These are phyloP conservation scores for fruit fly (Drosophila melanogaster) DNA, from an alignment of 1,140 invertebrate species.

Conservation along the genomic window DNA sequence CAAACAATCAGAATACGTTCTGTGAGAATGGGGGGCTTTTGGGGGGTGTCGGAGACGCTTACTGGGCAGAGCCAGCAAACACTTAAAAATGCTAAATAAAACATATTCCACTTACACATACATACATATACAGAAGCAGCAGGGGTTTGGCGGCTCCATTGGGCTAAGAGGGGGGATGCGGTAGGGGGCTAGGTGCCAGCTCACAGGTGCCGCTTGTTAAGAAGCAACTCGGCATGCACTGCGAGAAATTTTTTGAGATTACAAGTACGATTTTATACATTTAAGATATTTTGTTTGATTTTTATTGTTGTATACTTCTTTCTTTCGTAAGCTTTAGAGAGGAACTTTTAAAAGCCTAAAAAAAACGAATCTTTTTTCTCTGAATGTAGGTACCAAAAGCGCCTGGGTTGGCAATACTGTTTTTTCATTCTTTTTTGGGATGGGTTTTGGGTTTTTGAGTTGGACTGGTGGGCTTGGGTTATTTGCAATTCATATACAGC, in stretches of 20 bases:
- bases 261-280: neutral
- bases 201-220: constrained; percentile 81
- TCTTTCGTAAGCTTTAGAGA: too few relatives aligned
- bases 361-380: neutral
- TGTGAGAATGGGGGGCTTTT: neutral
- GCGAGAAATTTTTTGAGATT: neutral
- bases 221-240: constrained; percentile 51
- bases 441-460: constrained; percentile 2
- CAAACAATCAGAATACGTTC: constrained; percentile 45
- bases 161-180: constrained; percentile 1
- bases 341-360: too few relatives aligned
- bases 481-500: constrained; percentile 81
- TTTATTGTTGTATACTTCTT: neutral
- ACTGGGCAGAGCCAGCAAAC: constrained; percentile 67
- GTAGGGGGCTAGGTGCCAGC: constrained; percentile 61
- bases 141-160: neutral
- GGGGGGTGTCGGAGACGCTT: constrained; percentile 23
- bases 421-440: constrained; percentile 3
- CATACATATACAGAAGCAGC: constrained; percentile 7
- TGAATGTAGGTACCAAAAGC: neutral
- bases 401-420: constrained; percentile 12
- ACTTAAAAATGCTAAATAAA: constrained; percentile 84
- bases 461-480: constrained; percentile 43
- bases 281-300: neutral
- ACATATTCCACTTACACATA: constrained; percentile 79